phyloP scores from a whole-genome alignment of 2,113 vertebrate species.

The Anas platyrhynchos region DNA sequence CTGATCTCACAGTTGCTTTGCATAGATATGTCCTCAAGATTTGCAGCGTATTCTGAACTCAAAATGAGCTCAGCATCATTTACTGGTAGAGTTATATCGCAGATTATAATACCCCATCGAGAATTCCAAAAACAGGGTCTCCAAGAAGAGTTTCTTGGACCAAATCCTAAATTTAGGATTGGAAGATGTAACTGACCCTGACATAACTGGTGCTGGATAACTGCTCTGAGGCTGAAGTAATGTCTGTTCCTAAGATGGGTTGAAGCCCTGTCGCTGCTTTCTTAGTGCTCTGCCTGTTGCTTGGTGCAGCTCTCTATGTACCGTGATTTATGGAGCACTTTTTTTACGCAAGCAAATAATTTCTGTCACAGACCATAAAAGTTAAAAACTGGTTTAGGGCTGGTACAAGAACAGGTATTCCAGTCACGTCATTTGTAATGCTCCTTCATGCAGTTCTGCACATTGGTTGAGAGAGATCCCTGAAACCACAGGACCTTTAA shows the following conservation, averaged over 20 bases:
- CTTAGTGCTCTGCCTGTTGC: not conserved
- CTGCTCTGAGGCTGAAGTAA: not conserved
- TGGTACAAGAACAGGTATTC: not conserved
- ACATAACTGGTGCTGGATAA: not conserved
- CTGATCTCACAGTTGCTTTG: not conserved
- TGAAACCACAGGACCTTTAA: not conserved
- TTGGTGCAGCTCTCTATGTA: not conserved
- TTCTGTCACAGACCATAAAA: conserved; percentile 26
- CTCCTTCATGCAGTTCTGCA: not conserved
- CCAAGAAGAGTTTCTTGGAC: not conserved
- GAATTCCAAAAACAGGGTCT: not conserved
- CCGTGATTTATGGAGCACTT: not conserved
- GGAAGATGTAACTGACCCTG: not conserved
- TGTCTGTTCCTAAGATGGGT: not conserved
- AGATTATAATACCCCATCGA: not conserved
- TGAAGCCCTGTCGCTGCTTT: not conserved
- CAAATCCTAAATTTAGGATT: not conserved
- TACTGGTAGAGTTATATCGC: not conserved
- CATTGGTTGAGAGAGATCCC: not conserved
- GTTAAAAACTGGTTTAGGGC: conserved; percentile 1
- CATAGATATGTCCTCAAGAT: not conserved
- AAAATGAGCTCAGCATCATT: not conserved
- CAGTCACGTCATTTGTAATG: not conserved
- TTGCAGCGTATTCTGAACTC: not conserved
- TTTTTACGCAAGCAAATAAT: conserved; percentile 23